These are phyloP conservation scores for Ruditapes philippinarum DNA, from an alignment of 1,140 invertebrate species.

Conservation along the genomic window DNA sequence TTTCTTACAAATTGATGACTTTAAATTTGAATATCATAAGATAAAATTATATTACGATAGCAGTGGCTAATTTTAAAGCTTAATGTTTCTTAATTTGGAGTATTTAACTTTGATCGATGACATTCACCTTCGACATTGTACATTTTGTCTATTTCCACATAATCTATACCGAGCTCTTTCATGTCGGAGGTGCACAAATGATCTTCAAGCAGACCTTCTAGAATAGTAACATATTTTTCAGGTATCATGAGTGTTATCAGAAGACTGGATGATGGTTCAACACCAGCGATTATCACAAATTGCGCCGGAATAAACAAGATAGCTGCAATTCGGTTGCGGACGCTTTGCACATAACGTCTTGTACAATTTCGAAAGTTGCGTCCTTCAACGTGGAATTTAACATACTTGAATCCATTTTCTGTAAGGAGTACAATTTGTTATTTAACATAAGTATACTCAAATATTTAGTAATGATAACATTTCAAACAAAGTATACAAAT, in stretches of 20 bases:
- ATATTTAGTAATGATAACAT: too few relatives aligned
- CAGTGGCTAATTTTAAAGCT: too few relatives aligned
- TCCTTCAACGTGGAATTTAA: background rate
- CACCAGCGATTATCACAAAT: background rate
- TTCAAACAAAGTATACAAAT: too few relatives aligned
- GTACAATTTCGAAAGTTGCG: background rate
- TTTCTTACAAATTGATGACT: too few relatives aligned
- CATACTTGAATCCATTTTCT: conserved; percentile 18
- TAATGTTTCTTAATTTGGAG: too few relatives aligned
- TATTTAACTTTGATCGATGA: too few relatives aligned
- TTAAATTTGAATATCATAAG: too few relatives aligned
- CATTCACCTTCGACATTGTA: background rate
- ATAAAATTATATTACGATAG: too few relatives aligned
- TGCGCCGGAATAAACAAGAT: background rate
- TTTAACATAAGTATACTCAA: too few relatives aligned
- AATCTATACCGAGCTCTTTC: background rate
- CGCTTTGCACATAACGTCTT: background rate
- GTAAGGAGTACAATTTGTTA: too few relatives aligned
- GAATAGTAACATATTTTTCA: background rate
- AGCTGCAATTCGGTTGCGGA: background rate
- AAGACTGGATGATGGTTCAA: background rate
- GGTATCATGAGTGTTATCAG: background rate
- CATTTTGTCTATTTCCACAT: background rate
- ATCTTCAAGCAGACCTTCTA: background rate
- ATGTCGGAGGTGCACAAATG: background rate